Conservation (phyloP, 2,113 vertebrate genomes). For the Pardalotus punctatus region DNA sequence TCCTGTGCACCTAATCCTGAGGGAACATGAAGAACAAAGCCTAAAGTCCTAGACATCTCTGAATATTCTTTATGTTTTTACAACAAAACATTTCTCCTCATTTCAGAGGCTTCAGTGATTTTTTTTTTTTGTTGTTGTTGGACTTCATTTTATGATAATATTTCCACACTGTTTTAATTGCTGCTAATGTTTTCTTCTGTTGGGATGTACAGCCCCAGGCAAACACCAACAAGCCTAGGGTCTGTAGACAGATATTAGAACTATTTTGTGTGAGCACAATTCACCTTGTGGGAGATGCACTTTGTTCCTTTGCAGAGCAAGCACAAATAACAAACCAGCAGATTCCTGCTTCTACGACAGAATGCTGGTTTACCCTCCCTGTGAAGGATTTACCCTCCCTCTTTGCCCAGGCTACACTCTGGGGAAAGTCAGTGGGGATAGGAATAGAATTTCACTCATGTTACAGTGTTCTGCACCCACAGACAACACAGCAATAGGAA, state of each 20-base stretch:
- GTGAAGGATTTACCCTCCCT: neutral
- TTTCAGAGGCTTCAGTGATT: neutral
- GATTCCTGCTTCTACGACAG: neutral
- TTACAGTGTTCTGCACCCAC: neutral
- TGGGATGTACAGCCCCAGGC: neutral
- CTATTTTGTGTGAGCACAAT: neutral
- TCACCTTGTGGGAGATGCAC: fast-evolving
- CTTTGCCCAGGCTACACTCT: neutral
- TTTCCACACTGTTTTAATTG: neutral
- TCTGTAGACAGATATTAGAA: neutral
- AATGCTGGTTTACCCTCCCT: neutral
- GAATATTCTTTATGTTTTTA: fast-evolving
- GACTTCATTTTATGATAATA: neutral
- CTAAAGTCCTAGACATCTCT: too few species aligned
- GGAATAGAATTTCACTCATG: neutral
- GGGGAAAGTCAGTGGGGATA: neutral
- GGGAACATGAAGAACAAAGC: fast-evolving
- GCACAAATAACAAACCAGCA: neutral
- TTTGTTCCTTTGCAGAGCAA: neutral
- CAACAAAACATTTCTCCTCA: neutral
- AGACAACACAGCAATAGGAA: neutral
- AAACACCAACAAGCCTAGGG: neutral
- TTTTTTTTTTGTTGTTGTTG: neutral
- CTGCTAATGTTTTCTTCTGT: neutral
- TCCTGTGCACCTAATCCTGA: neutral